Base-by-base conservation (phyloP, 1,140 invertebrate species). In the Brachystomella parvula region DNA sequence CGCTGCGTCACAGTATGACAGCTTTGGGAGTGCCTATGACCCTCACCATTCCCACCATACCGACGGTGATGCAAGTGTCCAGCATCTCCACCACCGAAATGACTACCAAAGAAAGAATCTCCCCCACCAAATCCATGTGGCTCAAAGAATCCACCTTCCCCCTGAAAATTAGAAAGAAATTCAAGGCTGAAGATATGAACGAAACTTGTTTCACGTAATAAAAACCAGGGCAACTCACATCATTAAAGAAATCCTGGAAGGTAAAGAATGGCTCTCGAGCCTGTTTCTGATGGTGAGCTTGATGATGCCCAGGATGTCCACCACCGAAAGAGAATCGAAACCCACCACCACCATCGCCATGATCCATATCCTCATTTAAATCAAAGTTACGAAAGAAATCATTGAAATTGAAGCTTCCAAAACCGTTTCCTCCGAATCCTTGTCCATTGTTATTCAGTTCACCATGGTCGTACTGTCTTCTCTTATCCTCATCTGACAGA, bases 401-500 rank as follows among this genome's bases (percentile, higher is more conserved):
- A 31, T 73, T 65, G 32, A 73, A 73, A 29, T 70, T 68, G 49
- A 72, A 72, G 53, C 47, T 59, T 17, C 64, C 57, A 32, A 63
- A 63, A 19, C 64, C 66, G 24, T 47, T 59, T 15, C 69, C 69
- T 0, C 60, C 59, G 21, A 24, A n/a, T n/a, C 66, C 65, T 49
- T 58, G 47, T 17, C 19, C 17, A 21, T n/a, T 33, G 28, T 60
- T 68, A 9, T 60, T 63, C 1, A 39, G 84, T 75, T 87, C 86
- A 24, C 85, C 85, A 75, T 77, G 74, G 74, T 87, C 86, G 78
- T 87, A 87, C 21, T 82, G 80, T 73, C 84, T 82, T 61, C 86
- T 73, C 71, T 87, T 87, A 3, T 87, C 83, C 47, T 74, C 61
- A 77, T 87, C 84, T 53, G 82, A 81, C 29, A 86, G 75, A 6